phyloP scores from a whole-genome alignment of 2,888 invertebrate genomes.

The Thereva nobilitata region DNA sequence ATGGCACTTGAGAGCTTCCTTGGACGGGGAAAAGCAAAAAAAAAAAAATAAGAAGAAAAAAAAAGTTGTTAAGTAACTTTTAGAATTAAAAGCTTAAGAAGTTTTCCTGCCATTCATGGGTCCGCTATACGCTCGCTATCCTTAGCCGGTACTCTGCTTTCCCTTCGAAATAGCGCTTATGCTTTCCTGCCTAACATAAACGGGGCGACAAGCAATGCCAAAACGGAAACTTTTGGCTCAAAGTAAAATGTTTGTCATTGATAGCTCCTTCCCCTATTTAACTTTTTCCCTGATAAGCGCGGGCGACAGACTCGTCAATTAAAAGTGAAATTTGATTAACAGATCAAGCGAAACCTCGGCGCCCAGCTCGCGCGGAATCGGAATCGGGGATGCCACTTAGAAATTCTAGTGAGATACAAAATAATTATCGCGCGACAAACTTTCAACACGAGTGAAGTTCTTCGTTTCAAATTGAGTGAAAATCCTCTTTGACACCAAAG shows the following conservation, averaged over 20 bases:
- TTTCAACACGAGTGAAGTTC: no score
- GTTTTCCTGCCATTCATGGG: constrained; percentile 16
- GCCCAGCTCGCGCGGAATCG: no score
- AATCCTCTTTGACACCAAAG: no score
- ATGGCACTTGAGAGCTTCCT: constrained; percentile 28
- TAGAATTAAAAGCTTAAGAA: constrained; percentile 36
- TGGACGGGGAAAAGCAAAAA: constrained; percentile 19
- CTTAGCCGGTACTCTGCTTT: neutral
- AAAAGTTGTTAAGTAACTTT: constrained; percentile 38
- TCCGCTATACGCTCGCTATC: neutral
- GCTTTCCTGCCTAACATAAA: constrained; percentile 12
- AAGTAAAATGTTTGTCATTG: constrained; percentile 24
- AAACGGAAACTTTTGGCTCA: constrained; percentile 14
- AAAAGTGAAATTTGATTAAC: no score
- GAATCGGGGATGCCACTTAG: no score
- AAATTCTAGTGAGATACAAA: no score
- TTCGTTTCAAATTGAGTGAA: no score
- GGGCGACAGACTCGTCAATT: no score
- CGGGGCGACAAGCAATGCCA: constrained; percentile 16
- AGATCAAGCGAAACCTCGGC: no score
- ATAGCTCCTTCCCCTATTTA: constrained; percentile 1
- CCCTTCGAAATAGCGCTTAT: neutral
- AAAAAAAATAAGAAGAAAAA: constrained; percentile 28
- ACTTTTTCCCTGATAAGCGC: neutral
- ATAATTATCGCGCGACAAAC: no score